Conservation (phyloP, 2,888 invertebrate genomes). For the Pinctada fucata region DNA sequence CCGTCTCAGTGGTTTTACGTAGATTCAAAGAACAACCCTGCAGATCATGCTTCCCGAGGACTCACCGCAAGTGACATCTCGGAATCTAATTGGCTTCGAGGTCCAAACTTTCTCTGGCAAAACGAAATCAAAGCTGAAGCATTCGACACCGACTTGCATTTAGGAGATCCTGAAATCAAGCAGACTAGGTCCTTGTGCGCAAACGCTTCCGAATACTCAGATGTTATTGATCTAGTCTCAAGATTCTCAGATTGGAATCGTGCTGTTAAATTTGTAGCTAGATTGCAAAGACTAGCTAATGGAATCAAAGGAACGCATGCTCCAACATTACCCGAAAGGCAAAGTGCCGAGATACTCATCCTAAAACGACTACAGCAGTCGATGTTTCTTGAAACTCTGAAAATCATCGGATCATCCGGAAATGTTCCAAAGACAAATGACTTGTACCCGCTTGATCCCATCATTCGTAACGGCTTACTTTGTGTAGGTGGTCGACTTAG, state of each 20-base stretch:
- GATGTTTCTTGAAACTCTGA: constrained; percentile 20
- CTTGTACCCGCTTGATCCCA: constrained; percentile 42
- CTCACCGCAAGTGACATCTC: constrained; percentile 16
- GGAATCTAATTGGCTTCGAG: background rate
- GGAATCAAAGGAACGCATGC: constrained; percentile 12
- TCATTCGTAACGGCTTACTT: constrained; percentile 44
- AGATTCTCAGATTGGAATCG: constrained; percentile 12
- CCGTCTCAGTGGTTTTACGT: background rate
- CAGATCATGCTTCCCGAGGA: constrained; percentile 8
- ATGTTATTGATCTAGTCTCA: constrained; percentile 5
- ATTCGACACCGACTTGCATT: background rate
- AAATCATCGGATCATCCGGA: background rate
- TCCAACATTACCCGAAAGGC: constrained; percentile 26
- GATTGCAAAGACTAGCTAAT: constrained; percentile 11
- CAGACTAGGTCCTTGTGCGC: constrained; percentile 6
- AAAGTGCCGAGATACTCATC: constrained; percentile 26
- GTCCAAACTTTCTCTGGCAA: background rate
- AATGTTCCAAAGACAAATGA: constrained; percentile 11
- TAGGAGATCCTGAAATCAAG: background rate
- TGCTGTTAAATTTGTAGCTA: background rate
- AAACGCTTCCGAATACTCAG: background rate
- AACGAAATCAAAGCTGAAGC: background rate
- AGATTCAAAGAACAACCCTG: background rate
- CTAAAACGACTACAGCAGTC: constrained; percentile 31
- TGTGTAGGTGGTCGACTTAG: constrained; percentile 52